Percentiles rank a stretch among this genome's conserved stretches.
phyloP scores from a whole-genome alignment of 2,888 invertebrate genomes.

The Tipula unca region DNA sequence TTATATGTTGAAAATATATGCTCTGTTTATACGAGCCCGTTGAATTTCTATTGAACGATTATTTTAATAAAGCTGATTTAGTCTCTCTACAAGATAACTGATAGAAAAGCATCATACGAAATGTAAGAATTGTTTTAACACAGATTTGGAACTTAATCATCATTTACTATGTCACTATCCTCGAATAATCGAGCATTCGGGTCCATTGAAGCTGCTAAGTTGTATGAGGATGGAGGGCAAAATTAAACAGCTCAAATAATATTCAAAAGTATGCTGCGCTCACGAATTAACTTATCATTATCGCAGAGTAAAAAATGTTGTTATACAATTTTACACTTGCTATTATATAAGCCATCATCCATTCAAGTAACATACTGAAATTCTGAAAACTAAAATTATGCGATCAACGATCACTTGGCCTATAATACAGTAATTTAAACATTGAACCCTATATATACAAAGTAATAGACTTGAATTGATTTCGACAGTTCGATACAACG shows the following conservation, averaged over 20 bases:
- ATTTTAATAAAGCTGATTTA: neutral
- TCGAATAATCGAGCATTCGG: neutral
- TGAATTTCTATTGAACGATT: neutral
- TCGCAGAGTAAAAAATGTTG: neutral
- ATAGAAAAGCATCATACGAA: neutral
- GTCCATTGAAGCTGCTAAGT: neutral
- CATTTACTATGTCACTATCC: neutral
- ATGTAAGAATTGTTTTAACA: neutral
- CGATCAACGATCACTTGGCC: too few species aligned
- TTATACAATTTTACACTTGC: too few species aligned
- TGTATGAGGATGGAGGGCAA: neutral
- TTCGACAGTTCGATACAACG: too few species aligned
- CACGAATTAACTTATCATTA: neutral
- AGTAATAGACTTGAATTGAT: too few species aligned
- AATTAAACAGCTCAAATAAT: neutral
- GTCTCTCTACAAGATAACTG: neutral
- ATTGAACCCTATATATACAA: too few species aligned
- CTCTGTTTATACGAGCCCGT: neutral
- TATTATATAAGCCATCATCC: too few species aligned
- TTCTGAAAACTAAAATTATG: too few species aligned
- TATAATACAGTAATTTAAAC: too few species aligned
- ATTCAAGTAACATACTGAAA: too few species aligned
- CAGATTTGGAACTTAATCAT: neutral
- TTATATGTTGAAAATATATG: neutral
- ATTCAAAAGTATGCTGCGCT: neutral